Conservation (phyloP, 2,113 vertebrate species). For the Felis catus region DNA sequence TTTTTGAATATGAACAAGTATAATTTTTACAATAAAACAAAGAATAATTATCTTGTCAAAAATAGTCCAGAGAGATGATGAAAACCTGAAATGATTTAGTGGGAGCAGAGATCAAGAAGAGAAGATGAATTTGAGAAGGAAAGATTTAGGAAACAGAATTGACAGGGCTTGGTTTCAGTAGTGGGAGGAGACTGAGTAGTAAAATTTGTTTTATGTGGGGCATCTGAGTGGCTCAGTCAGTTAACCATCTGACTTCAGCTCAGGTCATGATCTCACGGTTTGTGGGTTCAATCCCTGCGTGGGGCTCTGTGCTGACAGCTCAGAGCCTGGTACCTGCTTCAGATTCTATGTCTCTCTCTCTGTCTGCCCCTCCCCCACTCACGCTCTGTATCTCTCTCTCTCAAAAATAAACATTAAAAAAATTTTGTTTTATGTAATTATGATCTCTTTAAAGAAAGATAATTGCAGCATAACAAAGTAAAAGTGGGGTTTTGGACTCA, state of each 20-base stretch:
- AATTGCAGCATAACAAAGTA: neutral
- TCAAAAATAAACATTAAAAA: no score
- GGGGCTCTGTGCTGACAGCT: no score
- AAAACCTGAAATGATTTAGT: neutral
- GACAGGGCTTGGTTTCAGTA: neutral
- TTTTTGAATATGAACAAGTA: neutral
- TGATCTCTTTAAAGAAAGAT: conserved; percentile 1
- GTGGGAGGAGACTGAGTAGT: neutral
- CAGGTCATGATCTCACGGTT: no score
- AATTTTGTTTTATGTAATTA: neutral
- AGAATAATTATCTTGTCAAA: neutral
- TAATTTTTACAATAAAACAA: neutral
- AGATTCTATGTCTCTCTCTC: no score
- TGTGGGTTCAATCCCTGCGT: no score
- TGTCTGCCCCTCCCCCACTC: no score
- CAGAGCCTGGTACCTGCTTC: no score
- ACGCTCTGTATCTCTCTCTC: no score
- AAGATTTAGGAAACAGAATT: neutral
- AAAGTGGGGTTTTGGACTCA: neutral
- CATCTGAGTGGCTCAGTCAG: no score
- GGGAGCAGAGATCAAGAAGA: neutral
- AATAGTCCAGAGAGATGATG: neutral
- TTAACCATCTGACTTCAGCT: no score
- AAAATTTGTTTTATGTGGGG: neutral
- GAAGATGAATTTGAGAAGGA: neutral